phyloP scores from a whole-genome alignment of 2,797 vertebrate species.

The Enteromius radiatus region DNA sequence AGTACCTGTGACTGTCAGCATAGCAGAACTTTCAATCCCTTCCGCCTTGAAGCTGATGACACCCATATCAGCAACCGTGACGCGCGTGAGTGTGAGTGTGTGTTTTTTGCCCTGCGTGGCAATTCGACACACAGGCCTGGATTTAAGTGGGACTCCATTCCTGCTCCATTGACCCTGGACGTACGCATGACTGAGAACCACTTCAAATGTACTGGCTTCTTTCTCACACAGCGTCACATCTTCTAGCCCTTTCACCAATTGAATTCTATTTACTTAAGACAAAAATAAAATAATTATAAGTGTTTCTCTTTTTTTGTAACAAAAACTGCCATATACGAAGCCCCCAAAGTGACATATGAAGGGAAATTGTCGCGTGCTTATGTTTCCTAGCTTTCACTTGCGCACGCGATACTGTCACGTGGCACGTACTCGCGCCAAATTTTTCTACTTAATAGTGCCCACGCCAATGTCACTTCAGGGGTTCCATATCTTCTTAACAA shows the following conservation, averaged over 20 bases:
- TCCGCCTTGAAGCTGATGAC: conserved; percentile 85
- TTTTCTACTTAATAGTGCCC: neutral
- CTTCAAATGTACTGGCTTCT: conserved; percentile 83
- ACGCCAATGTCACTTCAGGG: neutral
- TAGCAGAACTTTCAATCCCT: conserved; percentile 81
- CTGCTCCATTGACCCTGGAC: conserved; percentile 87
- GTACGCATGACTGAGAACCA: conserved; percentile 85
- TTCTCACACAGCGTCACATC: conserved; percentile 81
- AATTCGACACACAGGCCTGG: conserved; percentile 80
- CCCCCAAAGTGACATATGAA: neutral
- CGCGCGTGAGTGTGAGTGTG: conserved; percentile 78
- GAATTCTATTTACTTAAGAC: conserved; percentile 85
- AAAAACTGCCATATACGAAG: neutral
- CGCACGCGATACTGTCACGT: neutral
- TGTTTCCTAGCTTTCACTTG: neutral
- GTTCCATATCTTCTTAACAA: neutral
- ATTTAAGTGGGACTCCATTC: conserved; percentile 83
- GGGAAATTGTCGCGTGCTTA: neutral
- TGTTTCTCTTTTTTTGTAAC: neutral
- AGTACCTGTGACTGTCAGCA: conserved; percentile 86
- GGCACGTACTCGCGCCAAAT: neutral
- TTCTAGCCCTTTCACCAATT: conserved; percentile 85
- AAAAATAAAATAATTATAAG: neutral
- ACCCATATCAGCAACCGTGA: conserved; percentile 83
- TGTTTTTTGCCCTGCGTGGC: conserved; percentile 81